These are phyloP conservation scores for Thomomys bottae DNA, from an alignment of 2,113 vertebrate species.

Conservation along the genomic window DNA sequence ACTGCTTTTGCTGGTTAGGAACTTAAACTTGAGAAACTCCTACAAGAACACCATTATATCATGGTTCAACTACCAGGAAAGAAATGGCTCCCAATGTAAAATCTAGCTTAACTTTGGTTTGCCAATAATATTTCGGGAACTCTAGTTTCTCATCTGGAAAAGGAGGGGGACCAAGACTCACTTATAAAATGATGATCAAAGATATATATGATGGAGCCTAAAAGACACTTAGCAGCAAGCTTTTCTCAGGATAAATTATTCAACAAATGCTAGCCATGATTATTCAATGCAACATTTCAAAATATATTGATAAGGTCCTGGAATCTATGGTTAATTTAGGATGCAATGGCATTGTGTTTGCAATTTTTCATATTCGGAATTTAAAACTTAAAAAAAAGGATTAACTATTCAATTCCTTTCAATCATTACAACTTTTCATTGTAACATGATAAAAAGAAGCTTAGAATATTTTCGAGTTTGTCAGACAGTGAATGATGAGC, in stretches of 20 bases:
- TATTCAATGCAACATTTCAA: not conserved
- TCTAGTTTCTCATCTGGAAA: not conserved
- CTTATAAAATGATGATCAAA: not conserved
- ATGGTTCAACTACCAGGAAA: not conserved
- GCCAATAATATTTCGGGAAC: not conserved
- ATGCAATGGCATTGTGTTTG: not conserved
- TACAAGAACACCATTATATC: not conserved
- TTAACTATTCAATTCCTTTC: not conserved
- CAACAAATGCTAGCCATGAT: not conserved
- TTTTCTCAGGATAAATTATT: accelerated
- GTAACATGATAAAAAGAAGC: not conserved
- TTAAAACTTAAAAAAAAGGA: not conserved
- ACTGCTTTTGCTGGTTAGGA: conserved; percentile 18
- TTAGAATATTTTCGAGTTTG: not conserved
- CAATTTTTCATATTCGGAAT: not conserved
- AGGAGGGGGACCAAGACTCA: not conserved
- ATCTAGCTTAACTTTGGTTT: conserved; percentile 14
- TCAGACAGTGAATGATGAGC: not conserved
- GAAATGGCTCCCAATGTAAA: conserved; percentile 2
- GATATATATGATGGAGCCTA: not conserved
- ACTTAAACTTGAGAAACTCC: not conserved
- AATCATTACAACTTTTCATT: not conserved
- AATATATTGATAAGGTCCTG: not conserved
- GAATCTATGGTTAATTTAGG: not conserved
- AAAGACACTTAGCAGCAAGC: not conserved